Conservation (phyloP, 2,113 vertebrate genomes). For the Herpailurus yagouaroundi region DNA sequence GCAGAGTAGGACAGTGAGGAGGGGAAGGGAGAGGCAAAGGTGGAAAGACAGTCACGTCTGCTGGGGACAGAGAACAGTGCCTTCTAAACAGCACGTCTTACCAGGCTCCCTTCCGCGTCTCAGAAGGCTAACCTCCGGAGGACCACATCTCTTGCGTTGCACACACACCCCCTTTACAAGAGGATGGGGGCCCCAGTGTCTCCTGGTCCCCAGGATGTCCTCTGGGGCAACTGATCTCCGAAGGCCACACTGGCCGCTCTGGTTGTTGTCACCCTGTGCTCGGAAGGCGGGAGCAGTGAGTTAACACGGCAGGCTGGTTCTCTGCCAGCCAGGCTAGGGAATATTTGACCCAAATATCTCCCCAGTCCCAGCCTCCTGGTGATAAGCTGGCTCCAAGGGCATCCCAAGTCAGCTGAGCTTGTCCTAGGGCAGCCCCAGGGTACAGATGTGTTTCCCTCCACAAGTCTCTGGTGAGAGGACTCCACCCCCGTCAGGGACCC, state of each 20-base stretch:
- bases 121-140: background rate
- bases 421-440: background rate
- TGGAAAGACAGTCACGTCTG: background rate
- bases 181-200: background rate
- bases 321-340: background rate
- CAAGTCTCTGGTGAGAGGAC: accelerated
- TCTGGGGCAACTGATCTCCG: background rate
- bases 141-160: background rate
- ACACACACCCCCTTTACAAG: background rate
- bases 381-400: background rate
- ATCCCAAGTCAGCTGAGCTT: no score
- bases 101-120: background rate
- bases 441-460: background rate
- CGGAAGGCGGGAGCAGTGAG: background rate
- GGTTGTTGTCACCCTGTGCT: accelerated
- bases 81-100: accelerated
- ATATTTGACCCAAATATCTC: background rate
- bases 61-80: background rate
- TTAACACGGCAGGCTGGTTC: background rate
- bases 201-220: background rate
- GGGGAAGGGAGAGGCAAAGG: background rate
- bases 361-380: background rate
- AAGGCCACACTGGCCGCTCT: background rate
- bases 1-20: no score
- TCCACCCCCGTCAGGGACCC: accelerated